Evolutionary conservation across 2,113 vertebrate genomes (phyloP), one percentile per base, ranked within the genome.

Genomic region (Crotalus horridus): DNA sequence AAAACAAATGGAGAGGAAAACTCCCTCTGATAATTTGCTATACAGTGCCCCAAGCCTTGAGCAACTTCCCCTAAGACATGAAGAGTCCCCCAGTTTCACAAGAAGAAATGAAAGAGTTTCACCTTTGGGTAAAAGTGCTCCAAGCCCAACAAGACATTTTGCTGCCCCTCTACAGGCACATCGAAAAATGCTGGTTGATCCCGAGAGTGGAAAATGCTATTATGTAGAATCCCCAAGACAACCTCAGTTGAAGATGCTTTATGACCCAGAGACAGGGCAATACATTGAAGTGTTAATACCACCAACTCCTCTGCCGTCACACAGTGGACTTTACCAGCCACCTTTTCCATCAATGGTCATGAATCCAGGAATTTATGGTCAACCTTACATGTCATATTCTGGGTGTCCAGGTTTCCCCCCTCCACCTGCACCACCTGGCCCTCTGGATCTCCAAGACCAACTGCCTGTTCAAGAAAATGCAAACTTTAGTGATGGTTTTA

Each of bases 231-330:
- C 98, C 0, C 98, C 98, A 0, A 97, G 98, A 89, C 99, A 99
- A 93, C 99, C 99, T 11, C 96, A 98, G 85, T 98, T 98, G 93
- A 98, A 99, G 94, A 98, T 98, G 26, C 97, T 99, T 94, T 99
- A 99, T 24, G 99, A 99, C 95, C 99, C 99, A 0, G 99, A 99
- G 96, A 99, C 98, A 0, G 98, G 99, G 89, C 99, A 99, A 94
- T 99, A 99, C 87, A 98, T 99, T 93, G 99, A 99, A 95, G 99
- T 99, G 89, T 97, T 99, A 85, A 98, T 99, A 94, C 98, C 98
- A 0, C 98, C 99, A 0, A 98, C 98, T 59, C 96, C 98, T 9
- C 95, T 98, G 90, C 94, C 96, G 0, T 97, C 98, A 0, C 98
- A 98, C 11, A 92, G 98, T 0, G 97, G 98, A 9, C 90, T 99